Base-by-base conservation (phyloP, 2,888 invertebrate species). In the Pterostichus niger region DNA sequence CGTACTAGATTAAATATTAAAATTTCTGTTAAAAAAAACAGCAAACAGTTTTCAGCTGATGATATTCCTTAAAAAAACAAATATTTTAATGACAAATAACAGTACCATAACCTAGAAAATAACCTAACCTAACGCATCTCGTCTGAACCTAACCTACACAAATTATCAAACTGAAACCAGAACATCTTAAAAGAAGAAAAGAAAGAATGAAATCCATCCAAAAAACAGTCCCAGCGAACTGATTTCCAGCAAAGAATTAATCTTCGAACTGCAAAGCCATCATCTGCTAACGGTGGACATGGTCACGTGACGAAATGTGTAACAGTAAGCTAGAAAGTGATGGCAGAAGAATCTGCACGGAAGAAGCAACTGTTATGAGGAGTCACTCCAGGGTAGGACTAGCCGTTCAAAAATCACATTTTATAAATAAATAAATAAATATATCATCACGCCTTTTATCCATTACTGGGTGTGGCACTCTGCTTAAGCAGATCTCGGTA, bases 211-310 rank as follows among this genome's bases (percentile, higher is more conserved):
- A 49, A 1, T 10, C n/a, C 49, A 13, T 4, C 49, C 11, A 6
- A 49, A 49, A 49, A 49, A 49, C n/a, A 11, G 0, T 49, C 5
- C n/a, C 49, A 49, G 5, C 49, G n/a, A 49, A 49, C 5, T 49
- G 49, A 49, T 49, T 49, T 49, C 49, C n/a, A n/a, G 13, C 56
- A 56, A 56, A 56, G 56, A 56, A 56, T 56, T 17, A 15, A 56
- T 52, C 56, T 13, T 13, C 9, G 13, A 17, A 56, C 5, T 3
- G 6, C 56, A 17, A 6, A 49, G 9, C 56, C 17, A 44, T 40
- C 64, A 33, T 64, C n/a, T 35, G 9, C 40, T 71, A 71, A 71
- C 68, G 68, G 68, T 71, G 40, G 44, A 71, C 17, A 64, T 64
- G 40, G 64, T 64, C 64, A 35, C 35, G 5, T 64, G 64, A 40